These are phyloP conservation scores for Oreohelix idahoensis DNA, from an alignment of 1,140 invertebrate species.

Conservation along the genomic window DNA sequence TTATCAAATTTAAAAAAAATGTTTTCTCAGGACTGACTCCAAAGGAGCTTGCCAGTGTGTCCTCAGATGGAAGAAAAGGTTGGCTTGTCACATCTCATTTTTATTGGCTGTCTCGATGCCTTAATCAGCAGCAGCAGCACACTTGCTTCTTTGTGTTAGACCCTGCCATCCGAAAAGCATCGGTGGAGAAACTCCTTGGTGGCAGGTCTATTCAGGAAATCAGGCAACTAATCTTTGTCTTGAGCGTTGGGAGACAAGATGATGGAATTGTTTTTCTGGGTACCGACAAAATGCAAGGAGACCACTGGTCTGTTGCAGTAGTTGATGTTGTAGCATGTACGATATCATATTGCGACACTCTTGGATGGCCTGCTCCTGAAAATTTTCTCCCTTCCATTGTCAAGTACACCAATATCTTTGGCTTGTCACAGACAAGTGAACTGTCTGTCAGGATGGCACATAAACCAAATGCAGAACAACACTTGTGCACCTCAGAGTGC, in stretches of 20 bases:
- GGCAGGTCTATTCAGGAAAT: background rate
- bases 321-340: background rate
- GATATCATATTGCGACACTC: slow-evolving; percentile 31
- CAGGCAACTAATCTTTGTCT: slow-evolving; percentile 21
- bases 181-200: background rate
- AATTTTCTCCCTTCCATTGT: background rate
- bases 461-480: slow-evolving; percentile 30
- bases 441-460: slow-evolving; percentile 30
- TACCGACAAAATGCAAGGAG: slow-evolving; percentile 29
- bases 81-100: slow-evolving; percentile 40
- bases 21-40: slow-evolving; percentile 37
- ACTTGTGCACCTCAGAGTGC: slow-evolving; percentile 16
- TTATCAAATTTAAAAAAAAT: background rate
- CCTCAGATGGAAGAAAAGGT: slow-evolving; percentile 33
- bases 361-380: slow-evolving; percentile 28
- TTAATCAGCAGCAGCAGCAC: slow-evolving; percentile 31
- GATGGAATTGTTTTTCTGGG: slow-evolving; percentile 35
- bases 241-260: slow-evolving; percentile 37
- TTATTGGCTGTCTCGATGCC: slow-evolving; percentile 37
- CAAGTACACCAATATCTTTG: slow-evolving; percentile 15
- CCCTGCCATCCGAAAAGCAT: background rate
- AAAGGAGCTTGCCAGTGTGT: slow-evolving; percentile 27
- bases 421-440: background rate
- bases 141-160: slow-evolving; percentile 34
- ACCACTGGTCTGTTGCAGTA: slow-evolving; percentile 34